Base-by-base conservation (phyloP, 2,113 vertebrate genomes). In the Serinus canaria region DNA sequence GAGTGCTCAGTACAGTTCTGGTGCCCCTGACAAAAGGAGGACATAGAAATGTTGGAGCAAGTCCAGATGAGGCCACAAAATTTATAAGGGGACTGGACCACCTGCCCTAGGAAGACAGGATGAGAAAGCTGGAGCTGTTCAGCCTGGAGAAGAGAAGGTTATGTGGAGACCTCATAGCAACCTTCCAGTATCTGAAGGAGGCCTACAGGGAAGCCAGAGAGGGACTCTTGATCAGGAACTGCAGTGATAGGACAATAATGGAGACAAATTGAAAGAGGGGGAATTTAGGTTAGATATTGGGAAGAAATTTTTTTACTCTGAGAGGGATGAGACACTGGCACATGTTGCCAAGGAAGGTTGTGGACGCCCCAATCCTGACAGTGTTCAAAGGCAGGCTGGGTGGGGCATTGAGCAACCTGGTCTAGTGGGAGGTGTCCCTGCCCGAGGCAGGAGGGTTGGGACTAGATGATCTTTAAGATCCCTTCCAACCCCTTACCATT, bases 111-210 rank as follows among this genome's bases (percentile, higher is more conserved):
- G 39, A 52, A 68, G 11, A 4, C 15, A 52, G 22, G 33, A 9
- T 44, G 53, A 60, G 37, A 60, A 8, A 8, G 5, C 1, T 69
- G 37, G 53, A 22, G 46, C 18, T 69, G 18, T 52, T 77, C 25
- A 86, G 25, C 14, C 37, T 52, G 55, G 46, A 53, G 46, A 68
- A 67, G 35, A 11, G 4, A 33, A 68, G 44, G 11, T 37, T 60
- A 9, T 0, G 1, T 37, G 44, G 27, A 60, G 8, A 44, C 2
- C 6, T 4, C 37, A 33, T 15, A 7, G 15, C 7, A 60, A 4
- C 5, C 27, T 60, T 68, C 27, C 11, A 60, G 2, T 11, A 33
- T 22, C 53, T 44, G 17, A 6, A 60, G 22, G 9, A 6, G 15
- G 18, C 17, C 31, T 37, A 6, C 17, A 68, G 37, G 15, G 33